Conservation (phyloP, 2,797 vertebrate genomes). For the Clamator glandarius region DNA sequence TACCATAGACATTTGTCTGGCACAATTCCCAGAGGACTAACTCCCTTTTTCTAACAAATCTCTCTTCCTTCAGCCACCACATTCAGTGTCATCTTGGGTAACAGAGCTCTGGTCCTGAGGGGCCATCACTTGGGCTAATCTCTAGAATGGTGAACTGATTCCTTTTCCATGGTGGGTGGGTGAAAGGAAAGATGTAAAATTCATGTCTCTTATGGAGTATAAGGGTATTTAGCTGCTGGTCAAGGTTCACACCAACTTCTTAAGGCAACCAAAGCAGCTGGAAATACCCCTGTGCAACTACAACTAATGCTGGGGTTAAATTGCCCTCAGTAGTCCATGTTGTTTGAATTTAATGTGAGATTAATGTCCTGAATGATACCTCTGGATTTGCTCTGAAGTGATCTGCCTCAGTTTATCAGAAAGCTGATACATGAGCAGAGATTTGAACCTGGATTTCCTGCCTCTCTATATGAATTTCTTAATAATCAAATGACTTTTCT, state of each 20-base stretch:
- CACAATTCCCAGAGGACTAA: neutral
- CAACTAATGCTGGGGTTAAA: neutral
- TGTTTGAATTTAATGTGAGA: neutral
- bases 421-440: neutral
- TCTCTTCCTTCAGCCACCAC: neutral
- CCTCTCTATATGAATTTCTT: neutral
- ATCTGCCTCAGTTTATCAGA: neutral
- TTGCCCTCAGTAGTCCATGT: neutral
- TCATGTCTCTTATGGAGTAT: rapidly evolving
- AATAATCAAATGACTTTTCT: neutral
- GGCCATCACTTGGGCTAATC: neutral
- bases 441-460: neutral
- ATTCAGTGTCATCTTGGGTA: neutral
- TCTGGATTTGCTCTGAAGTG: neutral
- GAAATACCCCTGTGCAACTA: neutral
- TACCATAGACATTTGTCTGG: neutral
- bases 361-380: neutral
- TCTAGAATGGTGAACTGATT: neutral
- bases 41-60: rapidly evolving
- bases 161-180: neutral
- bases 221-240: neutral
- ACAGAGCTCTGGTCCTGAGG: neutral
- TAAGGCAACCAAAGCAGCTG: neutral
- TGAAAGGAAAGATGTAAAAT: neutral
- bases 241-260: neutral